phyloP scores from a whole-genome alignment of 2,888 invertebrate genomes.

The Candidula unifasciata region DNA sequence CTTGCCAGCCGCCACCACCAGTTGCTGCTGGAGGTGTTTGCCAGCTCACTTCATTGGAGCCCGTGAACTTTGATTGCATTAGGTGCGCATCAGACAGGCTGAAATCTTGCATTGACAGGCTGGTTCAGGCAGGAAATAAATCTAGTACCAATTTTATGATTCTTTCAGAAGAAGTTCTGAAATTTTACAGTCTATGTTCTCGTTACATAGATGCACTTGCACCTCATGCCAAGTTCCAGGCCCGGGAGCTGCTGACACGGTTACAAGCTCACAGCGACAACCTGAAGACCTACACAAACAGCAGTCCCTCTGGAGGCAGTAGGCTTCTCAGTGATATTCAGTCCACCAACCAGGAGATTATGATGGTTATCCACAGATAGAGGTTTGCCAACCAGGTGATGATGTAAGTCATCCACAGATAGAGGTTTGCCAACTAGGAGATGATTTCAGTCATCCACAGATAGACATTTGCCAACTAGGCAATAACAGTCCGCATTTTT shows the following conservation, averaged over 20 bases:
- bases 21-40: background rate
- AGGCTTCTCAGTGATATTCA: slow-evolving; percentile 69
- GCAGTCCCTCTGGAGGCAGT: slow-evolving; percentile 66
- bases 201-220: slow-evolving; percentile 90
- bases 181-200: slow-evolving; percentile 89
- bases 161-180: slow-evolving; percentile 86
- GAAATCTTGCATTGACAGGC: slow-evolving; percentile 68
- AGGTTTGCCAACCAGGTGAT: background rate
- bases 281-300: slow-evolving; percentile 69
- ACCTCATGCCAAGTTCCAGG: slow-evolving; percentile 92
- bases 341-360: slow-evolving; percentile 68
- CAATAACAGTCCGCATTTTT: too few species aligned
- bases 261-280: slow-evolving; percentile 69
- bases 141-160: slow-evolving; percentile 85
- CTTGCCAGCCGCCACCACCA: background rate
- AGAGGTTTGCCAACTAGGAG: slow-evolving; percentile 67
- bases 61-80: slow-evolving; percentile 67
- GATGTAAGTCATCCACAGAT: slow-evolving; percentile 59
- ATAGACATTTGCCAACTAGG: too few species aligned
- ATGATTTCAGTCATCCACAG: slow-evolving; percentile 65
- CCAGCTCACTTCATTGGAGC: slow-evolving; percentile 9
- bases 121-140: slow-evolving; percentile 71
- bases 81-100: slow-evolving; percentile 67
- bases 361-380: slow-evolving; percentile 84
- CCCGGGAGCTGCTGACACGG: slow-evolving; percentile 81